These are phyloP conservation scores for Ophraella communa DNA, from an alignment of 2,888 invertebrate species.

Conservation along the genomic window DNA sequence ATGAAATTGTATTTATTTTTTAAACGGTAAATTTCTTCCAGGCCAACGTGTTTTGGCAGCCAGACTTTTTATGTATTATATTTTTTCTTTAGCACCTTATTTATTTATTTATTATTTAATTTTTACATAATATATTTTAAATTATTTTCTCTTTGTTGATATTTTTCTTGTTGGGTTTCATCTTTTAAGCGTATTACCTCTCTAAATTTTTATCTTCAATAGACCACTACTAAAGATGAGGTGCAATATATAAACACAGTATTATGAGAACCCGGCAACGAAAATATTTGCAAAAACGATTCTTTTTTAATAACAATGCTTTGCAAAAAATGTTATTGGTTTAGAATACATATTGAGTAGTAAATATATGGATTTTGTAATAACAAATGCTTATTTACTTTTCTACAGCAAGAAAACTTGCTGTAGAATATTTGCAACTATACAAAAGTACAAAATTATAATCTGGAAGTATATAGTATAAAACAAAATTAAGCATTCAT, in stretches of 20 bases:
- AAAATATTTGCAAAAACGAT: slow-evolving; percentile 16
- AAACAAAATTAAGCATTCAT: no score
- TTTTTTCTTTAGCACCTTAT: slow-evolving; percentile 40
- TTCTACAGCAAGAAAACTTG: no score
- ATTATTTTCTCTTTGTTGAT: slow-evolving; percentile 30
- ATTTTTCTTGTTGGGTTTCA: slow-evolving; percentile 26
- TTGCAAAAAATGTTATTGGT: slow-evolving; percentile 1
- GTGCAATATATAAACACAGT: slow-evolving; percentile 42
- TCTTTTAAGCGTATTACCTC: slow-evolving; percentile 14
- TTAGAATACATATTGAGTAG: no score
- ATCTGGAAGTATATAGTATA: no score
- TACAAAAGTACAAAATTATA: no score
- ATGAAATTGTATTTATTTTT: slow-evolving; percentile 27
- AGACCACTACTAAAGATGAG: slow-evolving; percentile 28
- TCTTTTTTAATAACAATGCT: slow-evolving; percentile 8
- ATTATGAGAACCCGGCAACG: slow-evolving; percentile 31
- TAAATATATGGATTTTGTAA: not conserved
- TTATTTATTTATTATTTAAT: slow-evolving; percentile 42
- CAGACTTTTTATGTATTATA: slow-evolving; percentile 48
- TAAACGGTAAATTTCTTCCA: slow-evolving; percentile 12
- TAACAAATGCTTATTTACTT: no score
- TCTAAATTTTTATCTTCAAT: slow-evolving; percentile 23
- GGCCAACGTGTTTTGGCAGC: slow-evolving; percentile 42
- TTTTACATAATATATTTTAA: not conserved
- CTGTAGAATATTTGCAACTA: no score